Evolutionary conservation across 2,888 invertebrate species (phyloP), one percentile per base, ranked within the genome.

Genomic region (Leptinotarsa juncta): DNA sequence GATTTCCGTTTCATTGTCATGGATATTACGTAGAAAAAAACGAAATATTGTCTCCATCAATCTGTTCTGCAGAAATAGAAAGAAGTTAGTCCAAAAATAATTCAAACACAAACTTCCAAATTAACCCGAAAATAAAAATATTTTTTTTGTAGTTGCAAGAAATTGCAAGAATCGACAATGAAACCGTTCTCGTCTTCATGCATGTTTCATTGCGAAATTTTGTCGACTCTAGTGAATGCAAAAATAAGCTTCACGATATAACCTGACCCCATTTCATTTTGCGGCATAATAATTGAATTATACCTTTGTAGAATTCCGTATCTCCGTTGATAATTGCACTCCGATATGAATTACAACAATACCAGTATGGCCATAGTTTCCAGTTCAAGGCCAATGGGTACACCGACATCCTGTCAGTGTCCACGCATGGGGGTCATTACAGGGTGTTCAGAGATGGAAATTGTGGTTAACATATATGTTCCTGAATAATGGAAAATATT

Each of bases 351-450:
- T 51, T 67, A 23, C 51, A 67, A 67, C 67, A 67, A 67, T 67
- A 50, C 67, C 51, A 3, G n/a, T 26, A 67, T 67, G 23, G 53
- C 53, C 20, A 16, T 26, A 16, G 51, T 26, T 67, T 26, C 53
- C 53, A 67, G 67, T 67, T 67, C 67, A 67, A 67, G 67, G 67
- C 51, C 50, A 16, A 23, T 67, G 23, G 32, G 23, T 51, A 67
- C 26, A 23, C 26, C 20, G 67, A 67, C 67, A 50, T 62, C 62
- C 62, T 62, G 62, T 42, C 32, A 62, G 32, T 32, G 62, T 42
- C 26, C 62, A 62, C 32, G 32, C 26, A 32, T 62, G 42, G 32
- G 26, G 62, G 62, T 32, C 62, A 32, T 62, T 62, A n/a, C 16
- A 62, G n/a, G n/a, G 32, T 32, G 32, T 10, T 32, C 32, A 10